Conservation (phyloP, 2,888 invertebrate species). For the Aelia acuminata region DNA sequence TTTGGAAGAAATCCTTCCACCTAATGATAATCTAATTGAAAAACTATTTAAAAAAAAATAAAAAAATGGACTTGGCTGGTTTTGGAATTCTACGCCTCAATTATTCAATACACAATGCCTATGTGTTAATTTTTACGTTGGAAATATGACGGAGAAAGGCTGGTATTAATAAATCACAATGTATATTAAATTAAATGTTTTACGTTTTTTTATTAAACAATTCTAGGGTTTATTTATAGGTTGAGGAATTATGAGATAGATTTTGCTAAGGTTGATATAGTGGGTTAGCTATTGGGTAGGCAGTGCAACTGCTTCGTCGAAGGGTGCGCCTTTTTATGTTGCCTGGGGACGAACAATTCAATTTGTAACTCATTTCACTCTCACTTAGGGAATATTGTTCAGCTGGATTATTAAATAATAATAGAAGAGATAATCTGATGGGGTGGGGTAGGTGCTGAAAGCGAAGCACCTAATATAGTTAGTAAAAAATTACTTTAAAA, state of each 20-base stretch:
- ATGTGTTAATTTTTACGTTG: no score
- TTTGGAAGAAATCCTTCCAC: no score
- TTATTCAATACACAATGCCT: no score
- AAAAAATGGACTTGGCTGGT: no score
- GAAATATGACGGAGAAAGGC: no score
- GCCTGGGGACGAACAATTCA: conserved; percentile 63
- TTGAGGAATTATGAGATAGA: background rate
- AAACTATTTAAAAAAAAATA: no score
- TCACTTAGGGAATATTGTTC: conserved; percentile 66
- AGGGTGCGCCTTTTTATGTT: conserved; percentile 38
- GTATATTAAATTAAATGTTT: background rate
- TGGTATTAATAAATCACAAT: no score
- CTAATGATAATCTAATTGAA: no score
- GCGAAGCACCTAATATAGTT: conserved; percentile 62
- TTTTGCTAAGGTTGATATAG: background rate
- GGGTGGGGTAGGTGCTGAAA: conserved; percentile 59
- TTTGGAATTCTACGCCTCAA: no score
- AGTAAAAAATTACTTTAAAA: conserved; percentile 63
- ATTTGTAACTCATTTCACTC: conserved; percentile 67
- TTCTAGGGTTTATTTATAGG: background rate
- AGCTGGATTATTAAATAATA: conserved; percentile 66
- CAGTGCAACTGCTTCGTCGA: background rate
- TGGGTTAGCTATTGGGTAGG: background rate
- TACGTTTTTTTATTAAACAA: background rate
- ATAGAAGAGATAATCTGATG: conserved; percentile 64